Conservation (phyloP, 2,797 vertebrate species). For the Apodemus agrarius region DNA sequence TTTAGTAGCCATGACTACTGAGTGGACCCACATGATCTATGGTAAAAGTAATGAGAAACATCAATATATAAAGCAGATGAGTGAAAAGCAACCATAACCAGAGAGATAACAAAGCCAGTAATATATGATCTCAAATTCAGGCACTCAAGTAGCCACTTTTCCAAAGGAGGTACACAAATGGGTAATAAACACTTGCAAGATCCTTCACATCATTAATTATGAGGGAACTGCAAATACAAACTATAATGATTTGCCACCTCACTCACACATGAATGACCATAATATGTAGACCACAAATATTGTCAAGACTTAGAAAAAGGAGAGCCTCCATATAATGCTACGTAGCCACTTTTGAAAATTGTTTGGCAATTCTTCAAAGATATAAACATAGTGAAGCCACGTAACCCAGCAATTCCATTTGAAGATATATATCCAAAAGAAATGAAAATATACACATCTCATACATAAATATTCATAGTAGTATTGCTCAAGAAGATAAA, state of each 20-base stretch:
- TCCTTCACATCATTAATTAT: not conserved
- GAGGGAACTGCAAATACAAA: not conserved
- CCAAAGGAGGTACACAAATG: not conserved
- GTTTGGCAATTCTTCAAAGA: slow-evolving; percentile 1
- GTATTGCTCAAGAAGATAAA: not conserved
- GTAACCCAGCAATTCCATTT: not conserved
- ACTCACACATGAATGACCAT: not conserved
- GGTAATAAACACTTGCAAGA: not conserved
- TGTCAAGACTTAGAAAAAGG: not conserved
- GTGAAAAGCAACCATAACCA: not conserved
- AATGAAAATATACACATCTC: not conserved
- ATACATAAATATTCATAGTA: not conserved
- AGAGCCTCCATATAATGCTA: not conserved
- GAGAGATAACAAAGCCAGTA: not conserved
- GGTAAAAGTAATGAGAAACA: not conserved
- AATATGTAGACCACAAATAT: not conserved
- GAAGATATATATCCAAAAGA: not conserved
- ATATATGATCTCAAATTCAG: not conserved
- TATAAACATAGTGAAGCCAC: not conserved
- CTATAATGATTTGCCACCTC: not conserved
- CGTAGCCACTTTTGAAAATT: not conserved
- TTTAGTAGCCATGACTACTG: not conserved
- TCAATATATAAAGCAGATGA: not conserved
- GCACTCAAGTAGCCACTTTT: not conserved
- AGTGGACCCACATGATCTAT: not conserved